These are phyloP conservation scores for Drosophila teissieri DNA, from an alignment of 1,140 invertebrate species.

Conservation along the genomic window DNA sequence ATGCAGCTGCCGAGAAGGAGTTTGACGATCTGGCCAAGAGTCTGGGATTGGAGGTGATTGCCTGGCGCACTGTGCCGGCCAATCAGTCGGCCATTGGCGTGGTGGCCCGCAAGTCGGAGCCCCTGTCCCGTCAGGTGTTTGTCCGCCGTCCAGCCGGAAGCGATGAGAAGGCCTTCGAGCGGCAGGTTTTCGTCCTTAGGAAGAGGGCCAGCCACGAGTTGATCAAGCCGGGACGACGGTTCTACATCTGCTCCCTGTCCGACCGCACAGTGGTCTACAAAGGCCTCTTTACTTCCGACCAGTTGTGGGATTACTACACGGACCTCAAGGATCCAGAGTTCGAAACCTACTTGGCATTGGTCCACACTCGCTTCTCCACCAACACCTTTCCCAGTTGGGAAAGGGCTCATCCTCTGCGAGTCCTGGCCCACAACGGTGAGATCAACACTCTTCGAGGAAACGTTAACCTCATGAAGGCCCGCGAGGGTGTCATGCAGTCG, in stretches of 20 bases:
- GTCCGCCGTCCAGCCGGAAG: constrained; percentile 87
- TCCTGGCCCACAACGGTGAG: constrained; percentile 99
- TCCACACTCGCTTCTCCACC: constrained; percentile 98
- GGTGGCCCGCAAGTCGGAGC: constrained; percentile 96
- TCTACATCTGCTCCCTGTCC: constrained; percentile 98
- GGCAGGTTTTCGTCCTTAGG: constrained; percentile 95
- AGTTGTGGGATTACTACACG: constrained; percentile 93
- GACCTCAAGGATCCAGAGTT: constrained; percentile 91
- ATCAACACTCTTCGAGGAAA: constrained; percentile 99
- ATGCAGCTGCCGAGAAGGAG: constrained; percentile 91
- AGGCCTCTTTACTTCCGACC: constrained; percentile 97
- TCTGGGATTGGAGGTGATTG: constrained; percentile 92
- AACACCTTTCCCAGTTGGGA: constrained; percentile 99
- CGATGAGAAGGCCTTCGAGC: constrained; percentile 87
- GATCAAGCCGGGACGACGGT: constrained; percentile 92
- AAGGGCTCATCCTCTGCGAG: constrained; percentile 97
- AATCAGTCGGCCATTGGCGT: constrained; percentile 93
- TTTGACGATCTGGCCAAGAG: constrained; percentile 93
- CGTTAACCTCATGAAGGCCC: constrained; percentile 98
- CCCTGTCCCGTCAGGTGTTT: constrained; percentile 97
- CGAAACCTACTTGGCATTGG: constrained; percentile 97
- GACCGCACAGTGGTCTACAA: constrained; percentile 97
- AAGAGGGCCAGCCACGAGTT: constrained; percentile 97
- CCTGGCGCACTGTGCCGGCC: constrained; percentile 96
- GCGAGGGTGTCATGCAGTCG: constrained; percentile 99